Evolutionary conservation across 2,888 invertebrate species (phyloP).

Genomic region (Caenorhabditis sinica): DNA sequence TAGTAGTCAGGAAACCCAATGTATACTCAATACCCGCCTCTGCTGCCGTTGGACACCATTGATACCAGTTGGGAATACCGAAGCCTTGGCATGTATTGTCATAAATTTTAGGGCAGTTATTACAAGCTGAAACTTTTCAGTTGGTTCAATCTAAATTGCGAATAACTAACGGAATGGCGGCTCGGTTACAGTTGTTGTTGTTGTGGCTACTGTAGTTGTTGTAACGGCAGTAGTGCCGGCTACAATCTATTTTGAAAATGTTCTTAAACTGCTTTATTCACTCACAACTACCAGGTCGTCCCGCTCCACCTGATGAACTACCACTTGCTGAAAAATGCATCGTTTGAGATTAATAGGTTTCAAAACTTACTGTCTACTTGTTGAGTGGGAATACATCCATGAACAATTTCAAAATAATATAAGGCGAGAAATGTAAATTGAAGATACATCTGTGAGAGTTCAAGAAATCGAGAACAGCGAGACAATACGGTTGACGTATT

Average conservation of each 20-base stretch:
- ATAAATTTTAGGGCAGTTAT: slow-evolving; percentile 38
- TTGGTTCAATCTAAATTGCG: background rate
- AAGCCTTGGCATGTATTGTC: slow-evolving; percentile 27
- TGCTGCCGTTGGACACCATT: slow-evolving; percentile 32
- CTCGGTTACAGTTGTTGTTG: slow-evolving; percentile 30
- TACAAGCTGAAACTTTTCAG: slow-evolving; percentile 37
- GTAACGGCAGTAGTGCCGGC: slow-evolving; percentile 1
- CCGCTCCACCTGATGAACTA: background rate
- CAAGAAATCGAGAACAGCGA: background rate
- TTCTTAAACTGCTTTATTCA: background rate
- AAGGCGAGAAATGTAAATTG: background rate
- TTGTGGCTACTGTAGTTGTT: slow-evolving; percentile 18
- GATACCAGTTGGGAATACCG: background rate
- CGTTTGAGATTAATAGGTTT: background rate
- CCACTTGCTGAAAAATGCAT: background rate
- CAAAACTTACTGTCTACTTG: slow-evolving; percentile 22
- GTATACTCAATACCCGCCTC: slow-evolving; percentile 26
- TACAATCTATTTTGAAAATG: background rate
- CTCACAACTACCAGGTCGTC: background rate
- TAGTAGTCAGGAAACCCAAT: background rate
- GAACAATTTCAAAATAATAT: background rate
- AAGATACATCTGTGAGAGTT: background rate
- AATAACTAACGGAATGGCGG: slow-evolving; percentile 23
- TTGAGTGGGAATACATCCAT: slow-evolving; percentile 15
- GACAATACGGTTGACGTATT: background rate